phyloP scores from a whole-genome alignment of 37 sponge, comb jelly and placozoan genomes.

The Hexactinellida sp. region DNA sequence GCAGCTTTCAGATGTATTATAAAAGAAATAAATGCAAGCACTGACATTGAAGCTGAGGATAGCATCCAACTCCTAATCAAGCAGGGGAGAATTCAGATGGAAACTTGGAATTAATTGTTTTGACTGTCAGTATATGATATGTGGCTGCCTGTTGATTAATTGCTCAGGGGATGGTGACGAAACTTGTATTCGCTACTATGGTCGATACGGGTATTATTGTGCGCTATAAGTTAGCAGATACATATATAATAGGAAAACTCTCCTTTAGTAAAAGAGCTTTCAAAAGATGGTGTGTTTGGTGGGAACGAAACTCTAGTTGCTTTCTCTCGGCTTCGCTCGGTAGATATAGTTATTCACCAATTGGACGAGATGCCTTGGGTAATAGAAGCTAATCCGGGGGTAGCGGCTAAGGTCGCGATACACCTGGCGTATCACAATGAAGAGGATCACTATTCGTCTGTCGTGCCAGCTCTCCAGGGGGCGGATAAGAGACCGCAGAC shows the following conservation, averaged over 20 bases:
- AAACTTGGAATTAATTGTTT: conserved; percentile 79
- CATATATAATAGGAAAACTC: not conserved
- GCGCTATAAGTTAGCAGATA: too few relatives aligned
- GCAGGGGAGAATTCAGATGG: conserved; percentile 53
- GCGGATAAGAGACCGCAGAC: not conserved
- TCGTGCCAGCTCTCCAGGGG: conserved; percentile 16
- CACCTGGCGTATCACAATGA: conserved; percentile 60
- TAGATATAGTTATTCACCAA: conserved; percentile 59
- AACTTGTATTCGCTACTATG: too few relatives aligned
- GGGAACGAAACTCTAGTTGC: conserved; percentile 79
- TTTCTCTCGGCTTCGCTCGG: conserved; percentile 23
- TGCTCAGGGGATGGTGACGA: too few relatives aligned
- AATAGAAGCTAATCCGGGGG: not conserved
- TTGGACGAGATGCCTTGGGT: conserved; percentile 45
- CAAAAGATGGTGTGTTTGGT: conserved; percentile 45
- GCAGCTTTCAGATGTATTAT: conserved; percentile 39
- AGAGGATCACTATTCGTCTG: conserved; percentile 62
- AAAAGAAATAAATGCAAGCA: conserved; percentile 25
- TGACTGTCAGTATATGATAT: not conserved
- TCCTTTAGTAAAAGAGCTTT: conserved; percentile 36
- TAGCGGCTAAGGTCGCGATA: conserved; percentile 12
- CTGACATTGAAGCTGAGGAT: conserved; percentile 27
- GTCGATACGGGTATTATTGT: too few relatives aligned
- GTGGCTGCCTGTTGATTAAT: not conserved
- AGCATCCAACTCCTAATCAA: conserved; percentile 36